Evolutionary conservation across 2,113 vertebrate genomes (phyloP), one percentile per base, ranked within the genome.

Genomic region (Cranoglanis bouderius): DNA sequence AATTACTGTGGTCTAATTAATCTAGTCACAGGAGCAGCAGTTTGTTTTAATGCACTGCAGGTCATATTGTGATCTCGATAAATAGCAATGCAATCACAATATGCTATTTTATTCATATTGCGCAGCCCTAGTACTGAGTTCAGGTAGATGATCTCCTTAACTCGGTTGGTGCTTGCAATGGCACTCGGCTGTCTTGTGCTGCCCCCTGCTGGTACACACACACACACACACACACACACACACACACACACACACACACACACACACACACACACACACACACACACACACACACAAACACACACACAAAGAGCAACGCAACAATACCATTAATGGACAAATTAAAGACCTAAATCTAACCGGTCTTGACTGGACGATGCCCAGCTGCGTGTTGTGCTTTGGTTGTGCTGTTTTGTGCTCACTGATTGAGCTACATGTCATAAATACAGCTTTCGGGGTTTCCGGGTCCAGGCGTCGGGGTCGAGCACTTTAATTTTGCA

Each of bases 161-260:
- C 46, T 46, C 46, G 46, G 35, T 10, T 16, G 51, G 84, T 65
- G 77, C 26, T 3, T 84, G 19, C 43, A 29, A 63, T 10, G 26
- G n/a, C 26, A 70, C 19, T 24, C 14, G 32, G 3, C 19, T 55
- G 77, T 67, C 67, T 83, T 88, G 78, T 81, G 74, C 67, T 63
- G 51, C 89, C 91, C 77, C 83, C 89, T 91, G 85, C 77, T 86
- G 91, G 78, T 55, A n/a, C 7, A 82, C 2, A 87, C 35, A 3
- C 12, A n/a, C n/a, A n/a, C n/a, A n/a, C n/a, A n/a, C n/a, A n/a
- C n/a, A n/a, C n/a, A n/a, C n/a, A n/a, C n/a, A n/a, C n/a, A n/a
- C n/a, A n/a, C n/a, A n/a, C n/a, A n/a, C n/a, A n/a, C n/a, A n/a
- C n/a, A n/a, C n/a, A n/a, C n/a, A n/a, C n/a, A n/a, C n/a, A n/a